Conservation (phyloP, 2,113 vertebrate species). For the Aleadryas rufinucha region DNA sequence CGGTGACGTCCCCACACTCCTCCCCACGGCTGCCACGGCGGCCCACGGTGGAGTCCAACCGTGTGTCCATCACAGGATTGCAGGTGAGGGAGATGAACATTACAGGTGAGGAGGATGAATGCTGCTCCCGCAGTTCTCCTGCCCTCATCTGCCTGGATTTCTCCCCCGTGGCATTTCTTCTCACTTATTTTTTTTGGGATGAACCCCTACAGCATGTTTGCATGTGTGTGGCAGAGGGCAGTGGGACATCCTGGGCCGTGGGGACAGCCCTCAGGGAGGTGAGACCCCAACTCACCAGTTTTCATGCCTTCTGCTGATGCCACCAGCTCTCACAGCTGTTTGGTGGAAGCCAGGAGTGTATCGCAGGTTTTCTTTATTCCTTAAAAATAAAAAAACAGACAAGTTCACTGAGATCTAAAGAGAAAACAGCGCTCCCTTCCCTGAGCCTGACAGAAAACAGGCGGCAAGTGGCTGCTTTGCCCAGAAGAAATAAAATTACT, state of each 20-base stretch:
- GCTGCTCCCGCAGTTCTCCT: fast-evolving
- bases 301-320: neutral
- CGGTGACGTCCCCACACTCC: constrained; percentile 89
- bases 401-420: neutral
- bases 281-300: fast-evolving
- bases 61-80: constrained; percentile 93
- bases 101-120: neutral
- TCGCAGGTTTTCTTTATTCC: fast-evolving
- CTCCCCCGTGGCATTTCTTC: fast-evolving
- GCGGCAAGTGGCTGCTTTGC: neutral
- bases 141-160: neutral
- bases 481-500: neutral
- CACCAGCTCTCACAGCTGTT: fast-evolving
- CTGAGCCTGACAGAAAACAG: neutral
- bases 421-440: neutral
- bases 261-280: neutral
- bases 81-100: constrained; percentile 74
- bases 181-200: fast-evolving
- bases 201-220: fast-evolving
- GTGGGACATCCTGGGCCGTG: no score
- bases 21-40: constrained; percentile 89
- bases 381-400: neutral
- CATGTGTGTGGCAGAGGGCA: fast-evolving
- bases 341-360: fast-evolving
- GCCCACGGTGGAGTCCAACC: constrained; percentile 93